These are phyloP conservation scores for Acronicta leporina DNA, from an alignment of 2,888 invertebrate species.

Conservation along the genomic window DNA sequence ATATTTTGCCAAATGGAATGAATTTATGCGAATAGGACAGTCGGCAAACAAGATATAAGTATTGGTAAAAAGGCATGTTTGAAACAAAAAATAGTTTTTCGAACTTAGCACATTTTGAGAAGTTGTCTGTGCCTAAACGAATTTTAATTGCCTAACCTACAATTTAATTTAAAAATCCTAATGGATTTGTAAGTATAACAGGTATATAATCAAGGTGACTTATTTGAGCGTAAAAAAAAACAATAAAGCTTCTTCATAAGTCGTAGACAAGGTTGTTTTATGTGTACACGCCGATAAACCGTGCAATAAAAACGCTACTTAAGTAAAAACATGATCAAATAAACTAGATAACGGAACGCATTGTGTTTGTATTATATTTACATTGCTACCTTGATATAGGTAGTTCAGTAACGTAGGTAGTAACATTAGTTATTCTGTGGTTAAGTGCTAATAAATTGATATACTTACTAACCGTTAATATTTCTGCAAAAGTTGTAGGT, in stretches of 20 bases:
- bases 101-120: neutral
- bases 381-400: neutral
- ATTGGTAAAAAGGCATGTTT: no score
- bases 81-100: neutral
- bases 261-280: constrained; percentile 31
- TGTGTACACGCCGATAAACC: constrained; percentile 39
- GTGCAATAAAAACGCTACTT: constrained; percentile 43
- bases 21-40: no score
- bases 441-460: constrained; percentile 16
- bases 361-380: constrained; percentile 8
- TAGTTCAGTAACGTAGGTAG: no score
- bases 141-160: neutral
- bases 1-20: no score
- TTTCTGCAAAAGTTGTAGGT: constrained; percentile 1
- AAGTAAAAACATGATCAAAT: constrained; percentile 39
- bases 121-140: neutral
- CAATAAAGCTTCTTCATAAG: constrained; percentile 19
- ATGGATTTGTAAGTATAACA: constrained; percentile 8
- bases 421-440: neutral
- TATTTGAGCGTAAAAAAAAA: constrained; percentile 6
- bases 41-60: no score
- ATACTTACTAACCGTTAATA: constrained; percentile 2
- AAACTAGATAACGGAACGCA: constrained; percentile 31
- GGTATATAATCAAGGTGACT: constrained; percentile 34
- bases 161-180: neutral